Conservation (phyloP, 1,140 invertebrate species). For the Drosophila varians region DNA sequence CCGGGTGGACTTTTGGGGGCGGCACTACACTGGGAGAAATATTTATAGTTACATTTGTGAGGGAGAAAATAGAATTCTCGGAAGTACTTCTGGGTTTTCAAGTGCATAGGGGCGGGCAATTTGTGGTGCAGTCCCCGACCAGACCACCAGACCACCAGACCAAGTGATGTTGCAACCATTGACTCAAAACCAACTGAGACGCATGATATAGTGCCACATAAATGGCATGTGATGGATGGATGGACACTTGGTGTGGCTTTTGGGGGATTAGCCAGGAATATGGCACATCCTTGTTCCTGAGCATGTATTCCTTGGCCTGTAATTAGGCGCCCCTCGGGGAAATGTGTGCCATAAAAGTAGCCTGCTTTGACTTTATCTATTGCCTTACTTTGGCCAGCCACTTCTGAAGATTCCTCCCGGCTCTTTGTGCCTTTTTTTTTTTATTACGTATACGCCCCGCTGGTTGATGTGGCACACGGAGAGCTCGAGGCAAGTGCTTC, state of each 20-base stretch:
- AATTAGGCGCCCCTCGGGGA: slow-evolving; percentile 48
- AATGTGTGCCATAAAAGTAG: slow-evolving; percentile 35
- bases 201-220: slow-evolving; percentile 45
- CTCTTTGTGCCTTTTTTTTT: slow-evolving; percentile 42
- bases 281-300: slow-evolving; percentile 21
- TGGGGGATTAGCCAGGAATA: slow-evolving; percentile 51
- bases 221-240: slow-evolving; percentile 73
- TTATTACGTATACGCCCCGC: slow-evolving; percentile 69
- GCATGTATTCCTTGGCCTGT: slow-evolving; percentile 7
- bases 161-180: slow-evolving; percentile 37
- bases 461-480: slow-evolving; percentile 22
- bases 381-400: slow-evolving; percentile 7
- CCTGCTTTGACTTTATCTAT: slow-evolving; percentile 39
- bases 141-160: not conserved
- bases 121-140: slow-evolving; percentile 8
- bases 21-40: slow-evolving; percentile 7
- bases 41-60: not conserved
- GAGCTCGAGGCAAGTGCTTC: slow-evolving; percentile 20
- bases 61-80: not conserved
- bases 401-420: not conserved
- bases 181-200: slow-evolving; percentile 15
- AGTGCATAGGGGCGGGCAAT: slow-evolving; percentile 14
- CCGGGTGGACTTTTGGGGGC: not conserved
- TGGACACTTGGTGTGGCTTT: slow-evolving; percentile 38
- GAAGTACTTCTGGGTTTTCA: not conserved